Base-by-base conservation (phyloP, 2,888 invertebrate species). In the Hanleya hanleyi region DNA sequence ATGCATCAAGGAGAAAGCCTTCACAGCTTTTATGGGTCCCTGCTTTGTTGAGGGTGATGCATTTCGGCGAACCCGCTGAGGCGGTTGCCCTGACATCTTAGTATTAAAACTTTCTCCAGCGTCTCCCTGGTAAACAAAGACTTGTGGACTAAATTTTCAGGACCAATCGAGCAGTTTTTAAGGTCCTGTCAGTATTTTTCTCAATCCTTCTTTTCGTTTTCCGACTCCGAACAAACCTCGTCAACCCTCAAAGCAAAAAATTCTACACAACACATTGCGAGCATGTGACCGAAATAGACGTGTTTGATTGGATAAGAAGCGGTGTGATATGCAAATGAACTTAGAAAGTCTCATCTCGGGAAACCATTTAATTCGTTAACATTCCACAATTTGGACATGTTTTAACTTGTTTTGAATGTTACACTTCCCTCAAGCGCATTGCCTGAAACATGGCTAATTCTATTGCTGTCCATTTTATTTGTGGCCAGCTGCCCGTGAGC, bases 1-100 rank as follows among this genome's bases (percentile, higher is more conserved):
- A 64, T 64, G 35, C n/a, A 64, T 81, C 74, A 83, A 71, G n/a
- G 82, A 77, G 61, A 84, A 85, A 36, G 81, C 79, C 69, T 80
- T 81, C 22, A 85, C 81, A 70, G 84, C 84, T 76, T 85, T 85
- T 69, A 85, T 81, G n/a, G 84, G 84, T 64, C 84, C 82, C 57
- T 81, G 82, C 77, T 82, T 83, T 73, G 78, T 73, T 22, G 82
- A 79, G 57, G 83, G 84, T 38, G 84, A 84, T 66, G 77, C 81
- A 75, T 79, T 83, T 78, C 81, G 76, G 18, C 83, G 78, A 71
- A 83, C 81, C 71, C 83, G 80, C 51, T 79, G 81, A 50, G 79
- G 71, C 73, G 75, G 35, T 33, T 74, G 72, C n/a, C 66, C 69
- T 29, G 72, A 73, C 73, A 73, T 73, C 3, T 32, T 37, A 15